These are phyloP conservation scores for Blennius ocellaris DNA, from an alignment of 2,113 vertebrate species.

Conservation along the genomic window DNA sequence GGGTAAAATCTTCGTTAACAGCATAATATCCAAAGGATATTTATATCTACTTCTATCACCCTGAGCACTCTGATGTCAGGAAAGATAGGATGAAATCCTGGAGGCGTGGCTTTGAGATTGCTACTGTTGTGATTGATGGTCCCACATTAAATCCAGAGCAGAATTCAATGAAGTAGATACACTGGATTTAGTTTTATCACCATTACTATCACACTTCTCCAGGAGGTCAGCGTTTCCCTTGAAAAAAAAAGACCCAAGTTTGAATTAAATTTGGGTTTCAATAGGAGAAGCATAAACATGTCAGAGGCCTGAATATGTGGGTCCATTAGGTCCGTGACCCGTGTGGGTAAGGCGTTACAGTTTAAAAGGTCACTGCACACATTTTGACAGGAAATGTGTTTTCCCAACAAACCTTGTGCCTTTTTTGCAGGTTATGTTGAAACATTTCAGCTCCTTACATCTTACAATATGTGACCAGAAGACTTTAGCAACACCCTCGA, in stretches of 20 bases:
- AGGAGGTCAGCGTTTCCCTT: background rate
- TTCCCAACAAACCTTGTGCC: background rate
- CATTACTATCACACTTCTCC: conserved; percentile 9
- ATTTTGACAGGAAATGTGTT: background rate
- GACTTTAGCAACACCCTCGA: too few species aligned
- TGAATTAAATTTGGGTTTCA: background rate
- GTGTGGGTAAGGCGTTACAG: too few species aligned
- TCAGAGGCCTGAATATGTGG: too few species aligned
- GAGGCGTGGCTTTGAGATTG: conserved; percentile 23
- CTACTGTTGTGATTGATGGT: conserved; percentile 43
- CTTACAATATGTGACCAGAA: too few species aligned
- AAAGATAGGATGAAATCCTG: conserved; percentile 4
- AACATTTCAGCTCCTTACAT: too few species aligned
- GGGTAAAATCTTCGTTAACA: conserved; percentile 37
- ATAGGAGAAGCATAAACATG: too few species aligned
- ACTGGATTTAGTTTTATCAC: conserved; percentile 40
- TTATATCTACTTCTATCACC: conserved; percentile 13
- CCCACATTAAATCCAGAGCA: conserved; percentile 17
- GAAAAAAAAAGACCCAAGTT: background rate
- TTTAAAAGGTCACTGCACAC: background rate
- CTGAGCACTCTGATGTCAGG: background rate
- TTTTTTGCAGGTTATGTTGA: background rate
- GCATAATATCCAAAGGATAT: conserved; percentile 23
- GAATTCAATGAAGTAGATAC: conserved; percentile 29
- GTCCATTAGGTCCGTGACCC: too few species aligned